A percentile compares a stretch with the other conserved stretches of the same genome.
Evolutionary conservation across 2,888 invertebrate species (phyloP).

Genomic region (Drosophila merina): DNA sequence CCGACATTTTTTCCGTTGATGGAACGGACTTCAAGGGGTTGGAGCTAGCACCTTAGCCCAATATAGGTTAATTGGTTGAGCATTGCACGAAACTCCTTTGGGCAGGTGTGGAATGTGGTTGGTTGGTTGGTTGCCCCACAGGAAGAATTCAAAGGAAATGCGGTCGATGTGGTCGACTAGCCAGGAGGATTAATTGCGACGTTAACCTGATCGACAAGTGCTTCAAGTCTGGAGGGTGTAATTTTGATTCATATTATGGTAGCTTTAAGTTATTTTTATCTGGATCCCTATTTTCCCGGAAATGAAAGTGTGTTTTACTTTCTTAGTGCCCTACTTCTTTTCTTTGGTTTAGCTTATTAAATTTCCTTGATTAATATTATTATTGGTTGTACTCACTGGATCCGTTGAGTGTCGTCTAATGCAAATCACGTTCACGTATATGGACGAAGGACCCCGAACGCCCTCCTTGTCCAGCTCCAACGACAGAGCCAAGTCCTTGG

Average conservation of each 20-base stretch:
- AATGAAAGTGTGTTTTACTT: background rate
- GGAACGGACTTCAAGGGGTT: constrained; percentile 24
- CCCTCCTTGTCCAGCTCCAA: constrained; percentile 94
- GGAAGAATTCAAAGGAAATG: constrained; percentile 32
- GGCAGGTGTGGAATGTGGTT: constrained; percentile 58
- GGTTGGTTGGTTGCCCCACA: constrained; percentile 35
- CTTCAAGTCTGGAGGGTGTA: constrained; percentile 3
- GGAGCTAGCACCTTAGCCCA: constrained; percentile 27
- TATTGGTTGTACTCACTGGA: constrained; percentile 86
- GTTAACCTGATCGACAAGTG: constrained; percentile 20
- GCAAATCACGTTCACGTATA: constrained; percentile 94
- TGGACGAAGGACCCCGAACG: constrained; percentile 91
- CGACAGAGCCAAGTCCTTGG: constrained; percentile 92
- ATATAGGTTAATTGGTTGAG: constrained; percentile 76
- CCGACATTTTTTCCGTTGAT: background rate
- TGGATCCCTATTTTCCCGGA: background rate
- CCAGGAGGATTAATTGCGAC: constrained; percentile 43
- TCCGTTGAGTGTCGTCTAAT: constrained; percentile 91
- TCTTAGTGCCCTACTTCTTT: background rate
- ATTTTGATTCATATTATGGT: background rate
- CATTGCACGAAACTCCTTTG: constrained; percentile 56
- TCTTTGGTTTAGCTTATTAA: background rate
- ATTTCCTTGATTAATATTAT: background rate
- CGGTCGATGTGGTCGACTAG: constrained; percentile 43
- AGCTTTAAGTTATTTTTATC: too few relatives aligned